Percentiles rank a stretch among this genome's conserved stretches.
These are phyloP conservation scores for Agapetus fuscipes DNA, from an alignment of 2,888 invertebrate genomes.

Conservation along the genomic window DNA sequence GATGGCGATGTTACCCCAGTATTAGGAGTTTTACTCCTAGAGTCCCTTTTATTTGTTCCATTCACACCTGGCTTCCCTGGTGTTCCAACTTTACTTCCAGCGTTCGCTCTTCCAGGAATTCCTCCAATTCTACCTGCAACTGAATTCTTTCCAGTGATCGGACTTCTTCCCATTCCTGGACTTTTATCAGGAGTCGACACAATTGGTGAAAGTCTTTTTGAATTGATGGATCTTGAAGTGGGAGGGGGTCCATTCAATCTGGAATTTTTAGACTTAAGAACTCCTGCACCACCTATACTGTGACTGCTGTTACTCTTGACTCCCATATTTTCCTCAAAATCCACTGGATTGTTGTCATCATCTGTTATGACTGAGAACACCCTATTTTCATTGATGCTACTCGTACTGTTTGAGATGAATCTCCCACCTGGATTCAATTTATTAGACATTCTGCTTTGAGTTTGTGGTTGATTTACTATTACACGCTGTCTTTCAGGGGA, in stretches of 20 bases:
- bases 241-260: slow-evolving; percentile 44
- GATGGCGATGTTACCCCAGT: slow-evolving; percentile 28
- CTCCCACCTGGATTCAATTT: slow-evolving; percentile 22
- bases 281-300: slow-evolving; percentile 33
- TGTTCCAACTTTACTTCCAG: slow-evolving; percentile 1
- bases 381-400: slow-evolving; percentile 35
- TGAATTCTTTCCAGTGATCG: neutral
- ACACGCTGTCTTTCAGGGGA: slow-evolving; percentile 31
- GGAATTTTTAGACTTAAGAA: slow-evolving; percentile 41
- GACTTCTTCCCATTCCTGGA: slow-evolving; percentile 25
- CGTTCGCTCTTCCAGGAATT: neutral
- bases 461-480: slow-evolving; percentile 1
- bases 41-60: slow-evolving; percentile 1
- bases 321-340: slow-evolving; percentile 19
- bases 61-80: neutral
- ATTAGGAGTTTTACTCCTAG: slow-evolving; percentile 24
- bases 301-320: slow-evolving; percentile 36
- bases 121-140: neutral
- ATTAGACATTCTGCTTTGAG: slow-evolving; percentile 17
- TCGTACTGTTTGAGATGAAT: slow-evolving; percentile 41
- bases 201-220: slow-evolving; percentile 42
- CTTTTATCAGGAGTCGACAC: slow-evolving; percentile 44
- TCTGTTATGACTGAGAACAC: slow-evolving; percentile 27
- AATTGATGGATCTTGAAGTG: slow-evolving; percentile 36
- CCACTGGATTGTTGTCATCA: slow-evolving; percentile 28